These are phyloP conservation scores for Eublepharis macularius DNA, from an alignment of 2,113 vertebrate genomes.

Conservation along the genomic window DNA sequence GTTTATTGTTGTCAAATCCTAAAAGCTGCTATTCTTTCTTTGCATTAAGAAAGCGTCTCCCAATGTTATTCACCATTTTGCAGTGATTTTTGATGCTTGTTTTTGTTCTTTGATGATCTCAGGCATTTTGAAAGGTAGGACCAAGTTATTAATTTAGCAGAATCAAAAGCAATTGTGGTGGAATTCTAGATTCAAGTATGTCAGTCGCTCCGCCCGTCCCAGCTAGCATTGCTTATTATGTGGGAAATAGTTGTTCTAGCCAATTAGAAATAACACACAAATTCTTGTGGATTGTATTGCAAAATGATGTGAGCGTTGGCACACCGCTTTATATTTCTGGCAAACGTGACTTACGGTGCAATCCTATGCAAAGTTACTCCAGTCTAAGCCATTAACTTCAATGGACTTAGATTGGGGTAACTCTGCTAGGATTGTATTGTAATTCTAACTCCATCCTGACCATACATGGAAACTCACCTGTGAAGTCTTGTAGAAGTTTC, in stretches of 20 bases:
- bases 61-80: not conserved
- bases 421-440: no score
- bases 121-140: not conserved
- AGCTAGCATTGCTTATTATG: slow-evolving; percentile 32
- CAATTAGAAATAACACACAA: slow-evolving; percentile 14
- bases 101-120: not conserved
- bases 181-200: not conserved
- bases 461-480: slow-evolving; percentile 43
- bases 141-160: slow-evolving; percentile 36
- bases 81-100: not conserved
- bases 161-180: not conserved
- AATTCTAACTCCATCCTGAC: slow-evolving; percentile 16
- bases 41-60: not conserved
- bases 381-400: no score
- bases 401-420: no score
- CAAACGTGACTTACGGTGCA: no score
- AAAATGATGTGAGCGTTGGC: slow-evolving; percentile 43
- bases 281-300: slow-evolving; percentile 40
- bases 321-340: not conserved
- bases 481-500: slow-evolving; percentile 35
- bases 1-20: no score
- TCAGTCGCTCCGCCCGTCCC: not conserved
- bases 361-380: no score
- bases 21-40: no score
- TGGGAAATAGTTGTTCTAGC: slow-evolving; percentile 42